Evolutionary conservation across 2,888 invertebrate genomes (phyloP), one percentile per base, ranked within the genome.

Genomic region (Andrena fulva): DNA sequence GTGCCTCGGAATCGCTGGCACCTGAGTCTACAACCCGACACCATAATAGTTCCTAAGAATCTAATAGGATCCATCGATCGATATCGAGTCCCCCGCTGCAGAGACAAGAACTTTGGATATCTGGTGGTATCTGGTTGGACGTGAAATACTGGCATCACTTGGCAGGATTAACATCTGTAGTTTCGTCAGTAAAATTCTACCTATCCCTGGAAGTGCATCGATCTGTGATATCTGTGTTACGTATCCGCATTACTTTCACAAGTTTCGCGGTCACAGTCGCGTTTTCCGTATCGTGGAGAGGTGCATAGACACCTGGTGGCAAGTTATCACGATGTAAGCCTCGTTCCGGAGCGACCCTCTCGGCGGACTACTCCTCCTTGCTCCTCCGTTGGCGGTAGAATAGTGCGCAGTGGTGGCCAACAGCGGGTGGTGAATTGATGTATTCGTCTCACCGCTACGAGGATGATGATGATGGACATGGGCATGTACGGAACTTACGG

Each of bases 401-500:
- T 59, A 33, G 67, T 29, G 63, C 27, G 24, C 35, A 42, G 67
- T 42, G 50, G 52, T 66, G 63, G 71, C 31, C 52, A 33, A 48
- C 73, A 67, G 85, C 84, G 80, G 85, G 78, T 79, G 84, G 86
- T 80, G 82, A 82, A 85, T 92, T 92, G 82, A 93, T 92, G 92
- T 89, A 86, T 89, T 87, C 83, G 73, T 89, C 88, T 89, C 85
- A 86, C 81, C 87, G 91, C 63, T 52, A 84, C 89, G 90, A 93
- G 93, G 91, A 96, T 96, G 96, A 96, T 96, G 96, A 97, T 96
- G 96, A 97, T 97, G 97, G 97, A 97, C 95, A 95, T 97, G 95
- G 96, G 96, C 93, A 97, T 96, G 96, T 97, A 96, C 95, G 96
- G 96, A 93, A 93, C 93, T 82, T 94, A 94, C 91, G 92, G 92